Evolutionary conservation across 2,888 invertebrate species (phyloP), one percentile per base, ranked within the genome.

Genomic region (Imbricaverruca yamaguchii): DNA sequence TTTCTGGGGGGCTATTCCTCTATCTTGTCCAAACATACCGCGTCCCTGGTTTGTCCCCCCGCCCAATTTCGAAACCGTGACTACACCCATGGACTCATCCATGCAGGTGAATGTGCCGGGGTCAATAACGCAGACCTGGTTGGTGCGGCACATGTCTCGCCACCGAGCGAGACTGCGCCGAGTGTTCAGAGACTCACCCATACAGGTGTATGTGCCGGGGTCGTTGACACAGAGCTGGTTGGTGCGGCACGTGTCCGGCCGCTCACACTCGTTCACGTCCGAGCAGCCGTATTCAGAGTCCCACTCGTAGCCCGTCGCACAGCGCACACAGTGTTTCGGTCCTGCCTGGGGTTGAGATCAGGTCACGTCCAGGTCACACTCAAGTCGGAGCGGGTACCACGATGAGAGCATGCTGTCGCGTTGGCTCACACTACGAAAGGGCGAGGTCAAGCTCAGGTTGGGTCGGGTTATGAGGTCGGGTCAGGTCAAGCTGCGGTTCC

Each of bases 191-290:
- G 80, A 82, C 85, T 86, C 86, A 88, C 90, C 88, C 85, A 93
- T 87, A 87, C 97, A 97, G 15, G 89, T 88, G 86, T 90, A 94
- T 0, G 94, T 93, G 12, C 97, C 97, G 81, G 94, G 93, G 18
- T 92, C 93, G 86, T 97, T 97, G 9, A 95, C 90, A 87, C 97
- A 97, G 86, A 96, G 96, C 86, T 96, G 91, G 85, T 92, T 91
- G 57, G 86, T 86, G 55, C 88, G 86, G 85, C 91, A 91, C 11
- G 88, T 87, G 1, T 88, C 86, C 59, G 89, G 88, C 57, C 18
- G 7, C 10, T 91, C 87, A 87, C 97, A 97, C 87, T 97, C 97
- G 86, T 97, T 92, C 0, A 95, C 87, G 86, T 97, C 97, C 69
- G 90, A 85, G 85, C 97, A 97, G 0, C 93, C 97, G 85, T 91